A percentile compares a stretch with the other conserved stretches of the same genome.
These are phyloP conservation scores for Antechinus stuartii DNA, from an alignment of 2,113 vertebrate genomes.

Conservation along the genomic window DNA sequence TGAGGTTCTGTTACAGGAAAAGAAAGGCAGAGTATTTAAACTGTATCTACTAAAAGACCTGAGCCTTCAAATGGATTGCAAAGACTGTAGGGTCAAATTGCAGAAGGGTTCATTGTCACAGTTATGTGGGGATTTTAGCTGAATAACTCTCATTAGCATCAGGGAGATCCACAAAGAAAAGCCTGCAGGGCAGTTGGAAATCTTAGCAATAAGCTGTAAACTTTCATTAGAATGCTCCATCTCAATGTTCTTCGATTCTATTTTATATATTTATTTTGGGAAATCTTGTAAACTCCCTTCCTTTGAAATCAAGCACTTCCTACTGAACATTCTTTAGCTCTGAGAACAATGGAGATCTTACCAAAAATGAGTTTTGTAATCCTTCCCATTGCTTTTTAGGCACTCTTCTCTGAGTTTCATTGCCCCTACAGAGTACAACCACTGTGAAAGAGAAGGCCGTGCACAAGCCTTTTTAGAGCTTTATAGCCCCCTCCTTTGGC, in stretches of 20 bases:
- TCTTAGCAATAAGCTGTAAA: slow-evolving; percentile 17
- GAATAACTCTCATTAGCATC: slow-evolving; percentile 39
- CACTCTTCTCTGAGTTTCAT: neutral
- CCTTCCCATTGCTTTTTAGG: neutral
- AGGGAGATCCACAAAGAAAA: neutral
- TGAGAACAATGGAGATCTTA: slow-evolving; percentile 7
- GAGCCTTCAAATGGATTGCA: slow-evolving; percentile 35
- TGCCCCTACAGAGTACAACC: neutral
- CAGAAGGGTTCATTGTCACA: slow-evolving; percentile 15
- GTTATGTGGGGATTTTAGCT: neutral
- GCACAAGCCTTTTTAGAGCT: neutral
- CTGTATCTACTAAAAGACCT: neutral
- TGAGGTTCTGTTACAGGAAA: slow-evolving; percentile 4
- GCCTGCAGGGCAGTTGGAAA: neutral
- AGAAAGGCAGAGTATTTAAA: slow-evolving; percentile 14
- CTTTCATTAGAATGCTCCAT: neutral
- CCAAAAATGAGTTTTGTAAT: neutral
- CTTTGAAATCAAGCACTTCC: neutral
- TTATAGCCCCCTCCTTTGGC: neutral
- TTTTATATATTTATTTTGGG: slow-evolving; percentile 24
- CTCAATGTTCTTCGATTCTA: slow-evolving; percentile 8
- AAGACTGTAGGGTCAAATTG: neutral
- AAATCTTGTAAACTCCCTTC: neutral
- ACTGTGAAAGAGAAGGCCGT: neutral
- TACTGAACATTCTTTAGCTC: neutral